Conservation (phyloP, 2,888 invertebrate genomes). For the Himalopsyche anomala region DNA sequence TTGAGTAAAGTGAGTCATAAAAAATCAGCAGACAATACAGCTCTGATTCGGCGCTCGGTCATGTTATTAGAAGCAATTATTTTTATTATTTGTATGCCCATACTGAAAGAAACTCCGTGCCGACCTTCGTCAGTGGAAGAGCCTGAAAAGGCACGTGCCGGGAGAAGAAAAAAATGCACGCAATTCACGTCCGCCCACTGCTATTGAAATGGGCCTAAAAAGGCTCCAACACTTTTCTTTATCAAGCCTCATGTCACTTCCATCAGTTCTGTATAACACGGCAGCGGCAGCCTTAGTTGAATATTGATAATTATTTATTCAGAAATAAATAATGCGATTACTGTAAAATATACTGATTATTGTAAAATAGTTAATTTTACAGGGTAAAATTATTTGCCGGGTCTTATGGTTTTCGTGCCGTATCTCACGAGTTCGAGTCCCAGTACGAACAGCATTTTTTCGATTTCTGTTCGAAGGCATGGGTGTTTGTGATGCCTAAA, state of each 20-base stretch:
- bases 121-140: constrained; percentile 20
- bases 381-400: too few species aligned
- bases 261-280: not conserved
- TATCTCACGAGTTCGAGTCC: too few species aligned
- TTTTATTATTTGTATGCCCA: constrained; percentile 26
- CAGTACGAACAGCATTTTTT: too few species aligned
- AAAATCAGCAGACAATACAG: not conserved
- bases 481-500: too few species aligned
- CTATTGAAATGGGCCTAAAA: constrained; percentile 32
- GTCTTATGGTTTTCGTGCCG: too few species aligned
- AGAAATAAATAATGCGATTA: too few species aligned
- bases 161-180: constrained; percentile 43
- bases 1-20: not conserved
- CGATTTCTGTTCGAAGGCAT: too few species aligned
- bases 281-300: not conserved
- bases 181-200: constrained; percentile 52
- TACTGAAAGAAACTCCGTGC: constrained; percentile 4
- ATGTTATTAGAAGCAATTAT: constrained; percentile 2
- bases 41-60: not conserved
- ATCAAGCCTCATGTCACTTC: not conserved
- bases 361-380: too few species aligned
- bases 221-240: constrained; percentile 18
- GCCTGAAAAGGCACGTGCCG: constrained; percentile 50
- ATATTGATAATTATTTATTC: too few species aligned
- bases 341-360: too few species aligned